Evolutionary conservation across 2,113 vertebrate genomes (phyloP).

Genomic region (Phalacrocorax carbo): DNA sequence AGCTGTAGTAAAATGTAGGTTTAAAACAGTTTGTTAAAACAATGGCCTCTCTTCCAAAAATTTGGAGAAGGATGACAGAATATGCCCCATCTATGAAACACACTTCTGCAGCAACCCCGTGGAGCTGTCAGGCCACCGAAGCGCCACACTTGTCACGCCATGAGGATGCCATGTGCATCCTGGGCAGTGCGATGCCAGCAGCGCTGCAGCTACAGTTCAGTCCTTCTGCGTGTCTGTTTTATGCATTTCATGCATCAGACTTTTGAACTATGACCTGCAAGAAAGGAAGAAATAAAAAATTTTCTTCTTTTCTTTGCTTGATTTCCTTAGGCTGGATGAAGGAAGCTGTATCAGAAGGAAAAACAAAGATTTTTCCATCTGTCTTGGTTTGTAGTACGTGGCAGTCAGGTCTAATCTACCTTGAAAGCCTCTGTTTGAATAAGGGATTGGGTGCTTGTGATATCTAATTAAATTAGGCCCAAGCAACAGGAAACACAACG

Average conservation of each 20-base stretch:
- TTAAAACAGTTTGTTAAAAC: not conserved
- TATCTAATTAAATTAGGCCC: not conserved
- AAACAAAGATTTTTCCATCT: not conserved
- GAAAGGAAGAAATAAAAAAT: not conserved
- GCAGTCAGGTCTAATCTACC: not conserved
- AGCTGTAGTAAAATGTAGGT: not conserved
- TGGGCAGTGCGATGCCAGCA: not conserved
- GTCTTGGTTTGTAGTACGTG: not conserved
- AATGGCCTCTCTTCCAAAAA: not conserved
- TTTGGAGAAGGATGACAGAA: slow-evolving; percentile 15
- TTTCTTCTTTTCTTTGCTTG: not conserved
- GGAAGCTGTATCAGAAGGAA: not conserved
- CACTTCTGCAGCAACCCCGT: not conserved
- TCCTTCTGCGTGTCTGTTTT: not conserved
- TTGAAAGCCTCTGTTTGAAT: not conserved
- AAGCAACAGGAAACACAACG: not conserved
- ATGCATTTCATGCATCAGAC: not conserved
- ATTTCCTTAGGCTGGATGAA: not conserved
- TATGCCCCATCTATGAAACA: not conserved
- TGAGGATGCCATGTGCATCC: not conserved
- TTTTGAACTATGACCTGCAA: not conserved
- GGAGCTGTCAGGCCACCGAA: not conserved
- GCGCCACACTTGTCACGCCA: not conserved
- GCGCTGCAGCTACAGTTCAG: not conserved
- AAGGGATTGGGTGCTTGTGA: not conserved